These are phyloP conservation scores for Nyctereutes procyonoides DNA, from an alignment of 2,113 vertebrate genomes.

Conservation along the genomic window DNA sequence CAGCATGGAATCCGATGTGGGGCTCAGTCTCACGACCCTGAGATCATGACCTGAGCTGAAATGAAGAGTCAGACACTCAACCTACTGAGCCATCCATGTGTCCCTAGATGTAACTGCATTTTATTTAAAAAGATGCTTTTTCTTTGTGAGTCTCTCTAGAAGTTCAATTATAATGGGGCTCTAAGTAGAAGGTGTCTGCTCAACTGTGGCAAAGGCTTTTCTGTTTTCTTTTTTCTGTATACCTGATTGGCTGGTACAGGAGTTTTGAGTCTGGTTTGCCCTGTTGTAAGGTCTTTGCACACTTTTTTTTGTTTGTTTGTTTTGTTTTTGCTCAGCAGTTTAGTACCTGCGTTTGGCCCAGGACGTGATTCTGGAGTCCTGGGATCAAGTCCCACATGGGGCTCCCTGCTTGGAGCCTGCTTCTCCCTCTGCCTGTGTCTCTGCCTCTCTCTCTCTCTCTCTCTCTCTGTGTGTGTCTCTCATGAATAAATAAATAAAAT, in stretches of 20 bases:
- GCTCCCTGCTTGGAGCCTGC: too few species aligned
- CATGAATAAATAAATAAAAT: too few species aligned
- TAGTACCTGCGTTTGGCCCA: too few species aligned
- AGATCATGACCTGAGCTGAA: background rate
- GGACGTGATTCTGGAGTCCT: too few species aligned
- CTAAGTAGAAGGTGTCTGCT: background rate
- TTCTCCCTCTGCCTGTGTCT: too few species aligned
- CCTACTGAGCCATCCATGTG: background rate
- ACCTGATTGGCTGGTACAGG: background rate
- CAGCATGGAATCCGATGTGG: background rate
- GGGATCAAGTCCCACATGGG: too few species aligned
- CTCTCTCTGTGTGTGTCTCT: too few species aligned
- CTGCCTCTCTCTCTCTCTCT: too few species aligned
- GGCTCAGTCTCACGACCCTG: background rate
- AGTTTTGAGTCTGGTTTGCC: background rate
- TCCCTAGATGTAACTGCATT: background rate
- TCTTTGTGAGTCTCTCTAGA: background rate
- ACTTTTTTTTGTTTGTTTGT: too few species aligned
- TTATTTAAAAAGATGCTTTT: constrained; percentile 22
- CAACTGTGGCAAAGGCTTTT: background rate
- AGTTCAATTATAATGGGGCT: background rate
- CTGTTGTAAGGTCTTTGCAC: background rate
- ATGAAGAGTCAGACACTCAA: background rate
- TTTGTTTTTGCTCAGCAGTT: background rate
- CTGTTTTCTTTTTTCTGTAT: background rate